Conservation (phyloP, 2,888 invertebrate species). For the Pseudococcus longispinus region DNA sequence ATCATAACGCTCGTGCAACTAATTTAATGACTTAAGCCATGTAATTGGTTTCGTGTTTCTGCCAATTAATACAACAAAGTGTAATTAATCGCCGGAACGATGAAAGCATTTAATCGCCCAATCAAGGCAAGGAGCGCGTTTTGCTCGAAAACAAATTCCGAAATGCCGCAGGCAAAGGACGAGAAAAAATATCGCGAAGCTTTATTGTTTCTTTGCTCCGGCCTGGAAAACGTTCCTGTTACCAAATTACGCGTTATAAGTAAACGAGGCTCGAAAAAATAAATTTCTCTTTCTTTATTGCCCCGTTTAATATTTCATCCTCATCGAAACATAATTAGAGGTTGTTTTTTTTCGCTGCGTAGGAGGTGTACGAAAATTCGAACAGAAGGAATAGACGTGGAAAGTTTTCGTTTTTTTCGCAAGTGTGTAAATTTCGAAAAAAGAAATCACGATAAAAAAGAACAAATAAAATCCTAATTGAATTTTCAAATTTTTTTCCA, state of each 20-base stretch:
- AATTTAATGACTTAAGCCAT: conserved; percentile 13
- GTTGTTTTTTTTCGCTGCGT: neutral
- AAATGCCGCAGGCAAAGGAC: neutral
- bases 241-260: neutral
- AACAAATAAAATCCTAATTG: no score
- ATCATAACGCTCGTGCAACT: neutral
- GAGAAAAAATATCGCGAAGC: neutral
- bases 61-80: conserved; percentile 28
- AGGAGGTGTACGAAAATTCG: neutral
- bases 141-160: neutral
- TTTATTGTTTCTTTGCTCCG: neutral
- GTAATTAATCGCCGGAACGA: conserved; percentile 23
- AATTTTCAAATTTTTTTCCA: neutral
- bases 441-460: neutral
- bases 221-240: neutral
- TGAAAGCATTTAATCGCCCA: conserved; percentile 9
- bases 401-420: no score
- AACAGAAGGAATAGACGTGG: no score
- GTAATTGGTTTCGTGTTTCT: conserved; percentile 32
- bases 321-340: neutral
- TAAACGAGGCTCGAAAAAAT: neutral
- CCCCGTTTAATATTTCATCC: neutral
- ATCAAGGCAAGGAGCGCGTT: neutral
- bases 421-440: neutral
- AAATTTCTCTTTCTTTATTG: no score